Conservation (phyloP, 2,888 invertebrate genomes). For the Alsophila aescularia region DNA sequence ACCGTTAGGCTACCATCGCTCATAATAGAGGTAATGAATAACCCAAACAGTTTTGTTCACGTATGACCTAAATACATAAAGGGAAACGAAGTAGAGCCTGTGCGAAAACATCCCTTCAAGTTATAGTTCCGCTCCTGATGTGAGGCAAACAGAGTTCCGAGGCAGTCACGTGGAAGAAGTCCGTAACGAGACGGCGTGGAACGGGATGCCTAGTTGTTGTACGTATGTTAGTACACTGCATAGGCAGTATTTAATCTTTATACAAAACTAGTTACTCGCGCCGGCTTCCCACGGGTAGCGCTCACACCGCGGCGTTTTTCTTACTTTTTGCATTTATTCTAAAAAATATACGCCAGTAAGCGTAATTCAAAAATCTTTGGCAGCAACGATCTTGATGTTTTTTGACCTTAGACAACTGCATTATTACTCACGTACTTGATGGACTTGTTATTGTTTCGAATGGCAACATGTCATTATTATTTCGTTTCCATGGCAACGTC, state of each 20-base stretch:
- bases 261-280: background rate
- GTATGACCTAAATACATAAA: conserved; percentile 17
- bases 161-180: conserved; percentile 25
- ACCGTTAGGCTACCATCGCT: no score
- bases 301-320: no score
- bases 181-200: conserved; percentile 53
- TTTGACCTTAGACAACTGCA: no score
- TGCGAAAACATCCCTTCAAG: conserved; percentile 30
- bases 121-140: conserved; percentile 21
- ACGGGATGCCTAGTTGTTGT: background rate
- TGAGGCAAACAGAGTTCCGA: conserved; percentile 21
- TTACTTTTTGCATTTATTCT: no score
- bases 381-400: no score
- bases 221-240: background rate
- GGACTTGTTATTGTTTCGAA: no score
- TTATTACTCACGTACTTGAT: no score
- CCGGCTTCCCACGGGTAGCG: no score
- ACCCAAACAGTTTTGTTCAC: background rate
- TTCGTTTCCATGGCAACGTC: no score
- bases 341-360: no score
- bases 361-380: no score
- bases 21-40: background rate
- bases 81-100: conserved; percentile 7
- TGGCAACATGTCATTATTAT: no score
- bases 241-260: conserved; percentile 8